Conservation (phyloP, 2,888 invertebrate genomes). For the Nasonovia ribisnigri region DNA sequence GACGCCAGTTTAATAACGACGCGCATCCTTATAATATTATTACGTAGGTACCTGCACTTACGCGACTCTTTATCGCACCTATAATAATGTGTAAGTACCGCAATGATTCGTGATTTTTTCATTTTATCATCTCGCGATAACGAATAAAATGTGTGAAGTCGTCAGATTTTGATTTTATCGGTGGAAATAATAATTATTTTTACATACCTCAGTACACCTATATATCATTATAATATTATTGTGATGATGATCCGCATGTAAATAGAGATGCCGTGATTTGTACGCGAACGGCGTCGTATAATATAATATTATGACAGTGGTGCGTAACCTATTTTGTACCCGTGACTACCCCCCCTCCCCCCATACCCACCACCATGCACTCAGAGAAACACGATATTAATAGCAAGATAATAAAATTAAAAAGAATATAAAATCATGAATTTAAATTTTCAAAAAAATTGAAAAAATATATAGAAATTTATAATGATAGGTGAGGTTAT, state of each 20-base stretch:
- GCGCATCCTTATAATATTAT: neutral
- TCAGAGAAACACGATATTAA: too few relatives aligned
- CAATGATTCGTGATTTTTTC: neutral
- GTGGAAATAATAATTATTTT: too few relatives aligned
- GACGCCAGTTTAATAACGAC: neutral
- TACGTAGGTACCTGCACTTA: neutral
- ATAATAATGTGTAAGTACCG: neutral
- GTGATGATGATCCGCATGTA: neutral
- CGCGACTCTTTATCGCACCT: neutral
- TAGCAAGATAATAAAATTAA: too few relatives aligned
- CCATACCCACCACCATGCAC: too few relatives aligned
- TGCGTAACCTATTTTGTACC: too few relatives aligned
- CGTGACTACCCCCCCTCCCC: too few relatives aligned
- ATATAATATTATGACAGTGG: too few relatives aligned
- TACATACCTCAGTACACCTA: neutral
- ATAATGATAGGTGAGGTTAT: too few relatives aligned
- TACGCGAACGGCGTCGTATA: too few relatives aligned
- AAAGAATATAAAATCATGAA: too few relatives aligned
- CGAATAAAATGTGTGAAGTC: neutral
- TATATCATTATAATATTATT: neutral
- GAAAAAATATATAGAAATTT: too few relatives aligned
- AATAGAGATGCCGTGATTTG: neutral
- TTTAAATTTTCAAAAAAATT: too few relatives aligned
- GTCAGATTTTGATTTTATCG: neutral
- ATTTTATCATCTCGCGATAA: neutral